Percentiles rank a stretch among this genome's conserved stretches.
Evolutionary conservation across 1,140 invertebrate genomes (phyloP).

Genomic region (Panagrolaimus sp.): DNA sequence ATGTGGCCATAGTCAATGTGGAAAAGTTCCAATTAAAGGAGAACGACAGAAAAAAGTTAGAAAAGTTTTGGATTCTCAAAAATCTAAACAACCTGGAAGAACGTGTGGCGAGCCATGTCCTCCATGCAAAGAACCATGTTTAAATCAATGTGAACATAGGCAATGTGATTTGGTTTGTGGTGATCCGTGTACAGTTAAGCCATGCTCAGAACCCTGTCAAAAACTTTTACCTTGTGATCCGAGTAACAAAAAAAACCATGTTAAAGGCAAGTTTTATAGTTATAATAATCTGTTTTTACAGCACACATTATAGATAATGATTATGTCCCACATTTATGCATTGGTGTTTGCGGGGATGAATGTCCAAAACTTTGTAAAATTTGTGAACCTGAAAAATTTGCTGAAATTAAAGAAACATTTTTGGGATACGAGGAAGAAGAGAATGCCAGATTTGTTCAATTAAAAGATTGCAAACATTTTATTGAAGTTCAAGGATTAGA

Average conservation of each 20-base stretch:
- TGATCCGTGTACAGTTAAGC: constrained; percentile 5
- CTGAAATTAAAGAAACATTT: not conserved
- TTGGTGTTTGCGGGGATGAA: not conserved
- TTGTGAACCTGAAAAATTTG: not conserved
- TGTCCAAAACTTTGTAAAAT: not conserved
- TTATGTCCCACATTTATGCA: not conserved
- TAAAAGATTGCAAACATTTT: not conserved
- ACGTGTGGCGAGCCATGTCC: constrained; percentile 14
- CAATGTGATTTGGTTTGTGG: constrained; percentile 11
- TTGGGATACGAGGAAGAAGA: constrained; percentile 10
- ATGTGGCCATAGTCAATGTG: constrained; percentile 20
- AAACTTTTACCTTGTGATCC: constrained; percentile 13
- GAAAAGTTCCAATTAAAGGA: not conserved
- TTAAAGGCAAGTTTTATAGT: not conserved
- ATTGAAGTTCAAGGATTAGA: constrained; percentile 11
- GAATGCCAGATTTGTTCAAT: not conserved
- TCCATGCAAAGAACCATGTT: constrained; percentile 11
- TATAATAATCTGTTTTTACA: no score
- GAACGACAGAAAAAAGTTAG: not conserved
- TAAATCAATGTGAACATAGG: constrained; percentile 13
- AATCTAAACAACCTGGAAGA: not conserved
- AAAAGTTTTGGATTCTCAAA: not conserved
- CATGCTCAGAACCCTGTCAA: constrained; percentile 12
- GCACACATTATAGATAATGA: no score
- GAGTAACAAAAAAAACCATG: not conserved